These are phyloP conservation scores for Nerophis ophidion DNA, from an alignment of 2,113 vertebrate genomes.

Conservation along the genomic window DNA sequence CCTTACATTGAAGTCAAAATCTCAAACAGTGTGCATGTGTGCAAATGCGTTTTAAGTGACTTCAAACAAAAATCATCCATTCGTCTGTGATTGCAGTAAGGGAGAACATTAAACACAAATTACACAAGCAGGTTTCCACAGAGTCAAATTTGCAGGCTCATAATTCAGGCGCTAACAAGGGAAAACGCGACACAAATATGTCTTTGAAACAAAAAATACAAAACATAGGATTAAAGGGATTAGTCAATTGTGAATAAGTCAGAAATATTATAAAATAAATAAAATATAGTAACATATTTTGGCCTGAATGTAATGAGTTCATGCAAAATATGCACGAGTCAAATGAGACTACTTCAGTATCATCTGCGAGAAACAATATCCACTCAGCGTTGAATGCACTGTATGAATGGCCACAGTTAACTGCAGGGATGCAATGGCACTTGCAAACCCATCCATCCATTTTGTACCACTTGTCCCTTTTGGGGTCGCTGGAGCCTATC, in stretches of 20 bases:
- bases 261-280: slow-evolving; percentile 18
- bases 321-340: slow-evolving; percentile 2
- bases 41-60: slow-evolving; percentile 16
- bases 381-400: slow-evolving; percentile 15
- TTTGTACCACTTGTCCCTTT: too few relatives aligned
- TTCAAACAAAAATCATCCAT: slow-evolving; percentile 46
- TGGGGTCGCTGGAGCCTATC: too few relatives aligned
- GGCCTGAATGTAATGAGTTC: slow-evolving; percentile 21
- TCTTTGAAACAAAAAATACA: slow-evolving; percentile 23
- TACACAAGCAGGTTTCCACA: slow-evolving; percentile 47
- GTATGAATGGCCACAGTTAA: slow-evolving; percentile 37
- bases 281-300: slow-evolving; percentile 11
- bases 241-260: slow-evolving; percentile 32
- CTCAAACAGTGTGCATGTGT: slow-evolving; percentile 8
- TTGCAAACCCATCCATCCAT: too few relatives aligned
- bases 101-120: slow-evolving; percentile 55
- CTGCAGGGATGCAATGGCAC: slow-evolving; percentile 17
- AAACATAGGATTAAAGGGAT: slow-evolving; percentile 11
- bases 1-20: slow-evolving; percentile 46
- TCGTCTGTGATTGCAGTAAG: slow-evolving; percentile 57
- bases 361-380: slow-evolving; percentile 24
- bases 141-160: slow-evolving; percentile 42
- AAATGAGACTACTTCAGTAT: slow-evolving; percentile 1
- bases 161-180: slow-evolving; percentile 21
- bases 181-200: slow-evolving; percentile 34